A percentile compares a stretch with the other conserved stretches of the same genome.
phyloP scores from a whole-genome alignment of 1,140 invertebrate genomes.

The Drosophila pallidifrons region DNA sequence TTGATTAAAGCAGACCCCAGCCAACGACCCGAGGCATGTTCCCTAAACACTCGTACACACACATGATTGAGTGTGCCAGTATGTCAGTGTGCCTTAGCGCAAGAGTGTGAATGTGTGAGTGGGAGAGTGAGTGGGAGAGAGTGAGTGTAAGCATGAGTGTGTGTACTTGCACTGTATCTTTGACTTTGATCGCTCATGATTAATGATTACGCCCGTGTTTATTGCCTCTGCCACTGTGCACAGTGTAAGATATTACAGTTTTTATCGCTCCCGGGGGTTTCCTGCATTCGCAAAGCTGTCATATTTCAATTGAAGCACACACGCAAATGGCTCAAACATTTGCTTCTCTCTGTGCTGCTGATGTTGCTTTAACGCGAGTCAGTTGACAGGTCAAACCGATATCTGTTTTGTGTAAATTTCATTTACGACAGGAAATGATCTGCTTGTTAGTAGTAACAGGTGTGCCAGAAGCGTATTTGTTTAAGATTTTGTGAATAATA shows the following conservation, averaged over 20 bases:
- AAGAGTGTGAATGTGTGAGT: constrained; percentile 21
- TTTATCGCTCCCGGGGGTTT: constrained; percentile 56
- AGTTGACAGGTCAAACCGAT: constrained; percentile 17
- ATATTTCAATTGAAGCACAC: constrained; percentile 66
- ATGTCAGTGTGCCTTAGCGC: constrained; percentile 3
- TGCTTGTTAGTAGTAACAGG: not conserved
- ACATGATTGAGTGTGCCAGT: constrained; percentile 53
- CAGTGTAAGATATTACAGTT: constrained; percentile 51
- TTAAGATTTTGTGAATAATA: not conserved
- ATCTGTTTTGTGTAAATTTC: not conserved
- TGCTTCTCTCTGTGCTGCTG: not conserved
- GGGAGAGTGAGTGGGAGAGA: constrained; percentile 11
- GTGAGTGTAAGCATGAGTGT: constrained; percentile 20
- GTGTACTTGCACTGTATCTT: constrained; percentile 63
- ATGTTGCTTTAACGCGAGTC: not conserved
- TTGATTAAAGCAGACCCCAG: constrained; percentile 75
- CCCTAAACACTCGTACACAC: constrained; percentile 69
- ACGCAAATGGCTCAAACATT: constrained; percentile 41
- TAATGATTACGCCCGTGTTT: constrained; percentile 80
- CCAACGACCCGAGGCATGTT: constrained; percentile 57
- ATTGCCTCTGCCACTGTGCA: constrained; percentile 61
- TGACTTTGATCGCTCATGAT: constrained; percentile 78
- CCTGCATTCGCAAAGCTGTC: constrained; percentile 39
- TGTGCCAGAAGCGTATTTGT: not conserved
- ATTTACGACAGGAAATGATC: not conserved